Percentiles rank a stretch among this genome's conserved stretches.
Evolutionary conservation across 1,140 invertebrate species (phyloP).

Genomic region (Zaprionus lachaisei): DNA sequence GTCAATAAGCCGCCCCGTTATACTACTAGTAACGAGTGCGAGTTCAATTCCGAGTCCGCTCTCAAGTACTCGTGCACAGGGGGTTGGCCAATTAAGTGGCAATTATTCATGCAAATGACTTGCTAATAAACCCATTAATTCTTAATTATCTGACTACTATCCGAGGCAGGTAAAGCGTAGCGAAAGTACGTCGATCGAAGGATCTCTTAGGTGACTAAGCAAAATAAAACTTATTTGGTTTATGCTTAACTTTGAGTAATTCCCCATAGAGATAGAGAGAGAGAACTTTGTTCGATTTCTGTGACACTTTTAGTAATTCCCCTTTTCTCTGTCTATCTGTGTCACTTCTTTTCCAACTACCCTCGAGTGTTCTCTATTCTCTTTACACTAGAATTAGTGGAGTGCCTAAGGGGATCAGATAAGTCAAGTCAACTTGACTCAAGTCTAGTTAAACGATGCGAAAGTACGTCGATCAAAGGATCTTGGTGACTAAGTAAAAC

Average conservation of each 20-base stretch:
- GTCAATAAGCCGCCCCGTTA: background rate
- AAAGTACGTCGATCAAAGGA: too few species aligned
- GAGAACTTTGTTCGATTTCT: too few species aligned
- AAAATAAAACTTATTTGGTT: background rate
- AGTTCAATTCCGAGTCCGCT: background rate
- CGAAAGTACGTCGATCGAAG: background rate
- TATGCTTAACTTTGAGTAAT: background rate
- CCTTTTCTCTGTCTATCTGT: too few species aligned
- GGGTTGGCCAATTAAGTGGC: background rate
- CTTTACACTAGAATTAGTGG: too few species aligned
- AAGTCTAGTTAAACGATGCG: too few species aligned
- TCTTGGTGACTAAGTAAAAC: too few species aligned
- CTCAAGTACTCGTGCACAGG: background rate
- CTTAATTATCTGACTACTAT: background rate
- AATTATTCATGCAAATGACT: slow-evolving; percentile 32
- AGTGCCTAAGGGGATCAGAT: too few species aligned
- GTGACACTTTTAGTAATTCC: too few species aligned
- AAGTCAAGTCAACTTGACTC: too few species aligned
- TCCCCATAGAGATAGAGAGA: background rate
- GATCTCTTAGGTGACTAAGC: background rate
- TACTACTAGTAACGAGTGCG: background rate
- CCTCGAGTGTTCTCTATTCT: too few species aligned
- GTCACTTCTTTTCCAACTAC: too few species aligned
- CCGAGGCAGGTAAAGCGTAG: background rate
- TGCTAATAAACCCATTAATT: slow-evolving; percentile 21